Base-by-base conservation (phyloP, 1,140 invertebrate genomes). In the Drosophila watanabei region DNA sequence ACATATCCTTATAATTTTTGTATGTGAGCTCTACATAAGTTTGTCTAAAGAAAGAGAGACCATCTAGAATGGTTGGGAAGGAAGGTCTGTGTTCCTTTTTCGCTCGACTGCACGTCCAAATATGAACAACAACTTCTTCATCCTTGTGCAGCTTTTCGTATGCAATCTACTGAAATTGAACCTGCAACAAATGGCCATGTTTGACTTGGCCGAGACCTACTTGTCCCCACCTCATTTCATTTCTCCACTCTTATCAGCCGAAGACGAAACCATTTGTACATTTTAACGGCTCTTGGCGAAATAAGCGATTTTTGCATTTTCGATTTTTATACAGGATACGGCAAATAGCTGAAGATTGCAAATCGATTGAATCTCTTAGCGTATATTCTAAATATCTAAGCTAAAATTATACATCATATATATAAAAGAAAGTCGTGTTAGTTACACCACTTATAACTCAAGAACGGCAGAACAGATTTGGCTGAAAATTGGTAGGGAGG, bases 261-360 rank as follows among this genome's bases (percentile, higher is more conserved):
- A 58, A 60, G 75, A 56, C 75, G 57, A 43, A 68, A 30, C 54
- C 54, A 65, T 79, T 89, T 75, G 70, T 75, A 82, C 75, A 90
- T 90, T 88, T 88, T 90, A 85, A 85, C 85, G 86, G 86, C 79
- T 82, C 70, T 90, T 81, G 81, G 75, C 75, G 82, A 88, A 90
- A 90, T 88, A 88, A 88, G 89, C 85, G 86, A 88, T 90, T 88
- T 88, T 90, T 82, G 78, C 86, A 88, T 88, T 88, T 88, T 85
- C 75, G 63, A 88, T 85, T 88, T 82, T 79, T 63, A 79, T 66
- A 63, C 63, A 59, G 68, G 65, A 57, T 73, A 35, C 56, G 39
- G 32, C 11, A 37, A 48, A 39, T 49, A 48, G n/a, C n/a, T n/a
- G n/a, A n/a, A n/a, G n/a, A n/a, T n/a, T n/a, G n/a, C n/a, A n/a